A percentile compares a stretch with the other conserved stretches of the same genome.
phyloP scores from a whole-genome alignment of 2,797 vertebrate species.

The Sciurus carolinensis region DNA sequence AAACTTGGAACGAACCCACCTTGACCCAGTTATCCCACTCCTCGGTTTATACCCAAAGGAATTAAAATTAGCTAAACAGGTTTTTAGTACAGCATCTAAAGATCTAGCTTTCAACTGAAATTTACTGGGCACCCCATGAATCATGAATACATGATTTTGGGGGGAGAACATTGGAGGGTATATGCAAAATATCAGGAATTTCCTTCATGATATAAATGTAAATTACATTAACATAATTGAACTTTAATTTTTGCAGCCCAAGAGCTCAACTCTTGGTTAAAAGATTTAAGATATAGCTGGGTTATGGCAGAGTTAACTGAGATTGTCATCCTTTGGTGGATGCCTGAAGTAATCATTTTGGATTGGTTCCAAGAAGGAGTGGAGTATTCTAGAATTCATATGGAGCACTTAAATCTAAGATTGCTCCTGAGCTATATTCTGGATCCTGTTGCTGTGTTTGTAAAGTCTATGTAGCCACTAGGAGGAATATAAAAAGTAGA shows the following conservation, averaged over 20 bases:
- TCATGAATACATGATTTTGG: not conserved
- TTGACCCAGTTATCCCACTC: too few relatives aligned
- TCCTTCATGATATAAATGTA: not conserved
- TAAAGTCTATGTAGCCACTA: not conserved
- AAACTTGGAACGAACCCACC: too few relatives aligned
- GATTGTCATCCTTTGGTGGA: not conserved
- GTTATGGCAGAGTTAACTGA: not conserved
- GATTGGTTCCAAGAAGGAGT: not conserved
- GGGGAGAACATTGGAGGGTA: too few relatives aligned
- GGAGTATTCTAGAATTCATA: not conserved
- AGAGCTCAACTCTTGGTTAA: conserved; percentile 1
- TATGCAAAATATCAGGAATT: not conserved
- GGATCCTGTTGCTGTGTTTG: not conserved
- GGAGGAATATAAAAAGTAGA: not conserved
- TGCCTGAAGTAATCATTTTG: not conserved
- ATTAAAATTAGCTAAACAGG: not conserved
- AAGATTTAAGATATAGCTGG: not conserved
- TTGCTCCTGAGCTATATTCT: not conserved
- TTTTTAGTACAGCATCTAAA: not conserved
- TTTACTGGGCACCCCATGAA: not conserved
- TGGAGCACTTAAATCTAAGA: not conserved
- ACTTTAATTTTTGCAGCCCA: not conserved
- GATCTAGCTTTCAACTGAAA: not conserved
- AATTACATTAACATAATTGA: not conserved
- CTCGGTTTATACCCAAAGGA: too few relatives aligned